Base-by-base conservation (phyloP, 2,797 vertebrate species). In the Paramormyrops hopkinsi region DNA sequence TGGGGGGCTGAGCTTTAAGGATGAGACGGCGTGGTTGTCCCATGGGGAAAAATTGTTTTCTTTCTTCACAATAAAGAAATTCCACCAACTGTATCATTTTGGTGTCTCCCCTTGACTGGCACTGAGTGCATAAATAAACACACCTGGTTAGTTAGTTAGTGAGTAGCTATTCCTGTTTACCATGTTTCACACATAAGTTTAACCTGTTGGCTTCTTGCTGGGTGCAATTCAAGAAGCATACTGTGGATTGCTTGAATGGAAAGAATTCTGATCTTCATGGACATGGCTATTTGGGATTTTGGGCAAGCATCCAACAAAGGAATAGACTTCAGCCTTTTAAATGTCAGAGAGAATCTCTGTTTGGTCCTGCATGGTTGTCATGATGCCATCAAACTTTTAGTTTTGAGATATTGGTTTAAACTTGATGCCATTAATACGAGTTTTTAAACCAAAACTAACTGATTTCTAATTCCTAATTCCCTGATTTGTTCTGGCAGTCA, bases 1-100 rank as follows among this genome's bases (percentile, higher is more conserved):
- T 89, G 91, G 90, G 91, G 91, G 90, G 91, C 88, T 91, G 92
- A 73, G 91, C 90, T 90, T 76, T 91, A 87, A 85, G 92, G 85
- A 37, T 48, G 89, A 73, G 11, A 89, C 87, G 50, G 11, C 44
- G 76, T 48, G 88, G 9, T 84, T 62, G 91, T 54, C 73, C 91
- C 88, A 92, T 91, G 89, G 22, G 69, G 41, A 48, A 89, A 37
- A 84, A 11, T 3, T 25, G 33, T 17, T 14, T 56, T 56, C 87
- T 29, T 73, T 51, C 17, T 83, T 59, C 11, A 7, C 33, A 37
- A 53, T 19, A 4, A 14, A 46, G 62, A 84, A 85, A 62, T 14
- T 25, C 41, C 51, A 9, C 79, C 37, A 84, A n/a, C 22, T 44
- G 4, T 56, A 44, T n/a, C 33, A 65, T 22, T 53, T 22, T 56